Base-by-base conservation (phyloP, 2,113 vertebrate genomes). In the Equus quagga region DNA sequence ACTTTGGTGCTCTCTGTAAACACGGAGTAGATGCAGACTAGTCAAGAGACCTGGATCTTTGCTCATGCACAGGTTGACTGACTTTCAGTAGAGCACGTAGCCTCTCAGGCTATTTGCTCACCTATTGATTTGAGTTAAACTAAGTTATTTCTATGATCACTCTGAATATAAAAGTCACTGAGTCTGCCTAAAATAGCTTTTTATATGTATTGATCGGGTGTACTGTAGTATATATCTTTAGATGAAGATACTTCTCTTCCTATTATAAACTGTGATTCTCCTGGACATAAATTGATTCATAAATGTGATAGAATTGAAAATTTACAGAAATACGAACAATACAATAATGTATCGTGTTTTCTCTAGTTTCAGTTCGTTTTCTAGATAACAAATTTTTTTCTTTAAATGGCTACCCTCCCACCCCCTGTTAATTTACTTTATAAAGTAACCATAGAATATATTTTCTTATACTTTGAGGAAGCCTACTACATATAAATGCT, bases 401-500 rank as follows among this genome's bases (percentile, higher is more conserved):
- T 87, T 85, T 44, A 88, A 92, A 58, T 49, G 15, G 26, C 28
- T 31, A 3, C 8, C 26, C 8, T 26, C 14, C 6, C 26, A 21
- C 56, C 28, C 15, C 12, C 6, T 12, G 4, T 36, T 79, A 65
- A n/a, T 31, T 91, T 94, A 72, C 51, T 83, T 41, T 49, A 60
- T 83, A 82, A 90, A 80, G 19, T 81, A 91, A 46, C 4, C 21
- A 33, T 51, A 65, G 31, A 83, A 49, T 70, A 6, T 64, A 49
- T 91, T 87, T 93, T 96, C 28, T 60, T 51, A 9, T 31, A 31
- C 54, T 91, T 87, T 88, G 33, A 83, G 79, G 54, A 93, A 24
- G 7, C 5, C 15, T 54, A 24, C 6, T 54, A 23, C 11, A 31
- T 67, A n/a, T 44, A 89, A 49, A 19, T 76, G 26, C 46, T 83